These are phyloP conservation scores for Sepiola atlantica DNA, from an alignment of 2,888 invertebrate species.

Conservation along the genomic window DNA sequence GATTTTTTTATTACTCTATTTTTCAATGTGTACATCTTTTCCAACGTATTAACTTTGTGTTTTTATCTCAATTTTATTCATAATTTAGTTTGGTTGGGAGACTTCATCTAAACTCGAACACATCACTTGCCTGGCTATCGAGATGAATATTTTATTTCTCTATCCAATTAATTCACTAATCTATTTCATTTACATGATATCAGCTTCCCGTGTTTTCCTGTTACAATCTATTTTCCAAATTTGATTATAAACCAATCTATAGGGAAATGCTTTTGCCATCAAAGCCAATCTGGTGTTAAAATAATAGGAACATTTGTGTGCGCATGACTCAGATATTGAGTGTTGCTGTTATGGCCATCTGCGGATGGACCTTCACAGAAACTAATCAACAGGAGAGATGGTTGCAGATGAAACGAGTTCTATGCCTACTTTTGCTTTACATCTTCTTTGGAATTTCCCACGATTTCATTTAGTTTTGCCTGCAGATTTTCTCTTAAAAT, in stretches of 20 bases:
- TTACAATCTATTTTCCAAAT: not conserved
- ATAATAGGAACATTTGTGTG: not conserved
- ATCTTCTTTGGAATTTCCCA: not conserved
- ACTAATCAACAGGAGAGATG: not conserved
- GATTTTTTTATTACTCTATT: not conserved
- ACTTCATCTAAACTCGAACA: not conserved
- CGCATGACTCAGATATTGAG: not conserved
- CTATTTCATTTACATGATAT: not conserved
- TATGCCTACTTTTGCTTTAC: not conserved
- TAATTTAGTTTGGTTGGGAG: not conserved
- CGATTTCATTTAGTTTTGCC: not conserved
- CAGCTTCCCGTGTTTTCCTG: conserved; percentile 12
- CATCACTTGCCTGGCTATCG: conserved; percentile 7
- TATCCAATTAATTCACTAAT: conserved; percentile 9
- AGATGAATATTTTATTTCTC: conserved; percentile 21
- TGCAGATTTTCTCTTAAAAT: not conserved
- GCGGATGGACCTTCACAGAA: not conserved
- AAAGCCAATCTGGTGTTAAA: conserved; percentile 6
- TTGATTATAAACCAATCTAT: conserved; percentile 32
- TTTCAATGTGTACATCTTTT: not conserved
- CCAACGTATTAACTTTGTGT: not conserved
- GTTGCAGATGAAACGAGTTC: not conserved
- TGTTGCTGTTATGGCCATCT: not conserved
- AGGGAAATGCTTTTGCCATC: conserved; percentile 32
- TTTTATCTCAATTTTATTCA: not conserved